Evolutionary conservation across 2,113 vertebrate genomes (phyloP).

Genomic region (Beaufortia kweichowensis): DNA sequence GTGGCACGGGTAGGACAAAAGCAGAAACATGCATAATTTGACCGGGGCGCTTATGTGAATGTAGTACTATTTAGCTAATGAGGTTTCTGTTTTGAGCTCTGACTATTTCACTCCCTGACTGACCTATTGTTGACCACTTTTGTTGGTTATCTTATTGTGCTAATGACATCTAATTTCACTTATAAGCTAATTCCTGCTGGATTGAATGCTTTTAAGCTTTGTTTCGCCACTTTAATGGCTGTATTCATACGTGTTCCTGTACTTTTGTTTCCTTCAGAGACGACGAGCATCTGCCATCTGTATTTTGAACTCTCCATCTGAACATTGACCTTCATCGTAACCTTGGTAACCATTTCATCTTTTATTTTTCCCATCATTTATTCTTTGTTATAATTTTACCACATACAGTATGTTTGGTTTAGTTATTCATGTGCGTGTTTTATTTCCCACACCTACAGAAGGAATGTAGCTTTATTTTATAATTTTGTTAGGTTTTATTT

Average conservation of each 20-base stretch:
- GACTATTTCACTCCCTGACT: constrained; percentile 46
- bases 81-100: constrained; percentile 9
- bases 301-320: constrained; percentile 88
- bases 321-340: constrained; percentile 86
- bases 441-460: constrained; percentile 1
- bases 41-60: constrained; percentile 22
- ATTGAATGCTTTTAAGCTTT: constrained; percentile 4
- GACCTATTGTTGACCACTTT: constrained; percentile 40
- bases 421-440: not conserved
- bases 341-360: constrained; percentile 89
- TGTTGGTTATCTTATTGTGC: constrained; percentile 45
- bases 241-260: not conserved
- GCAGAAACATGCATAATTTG: constrained; percentile 19
- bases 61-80: constrained; percentile 47
- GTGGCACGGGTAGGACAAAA: constrained; percentile 36
- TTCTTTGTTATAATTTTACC: constrained; percentile 29
- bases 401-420: constrained; percentile 31
- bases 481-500: not conserved
- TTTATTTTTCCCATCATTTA: constrained; percentile 71
- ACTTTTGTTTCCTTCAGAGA: constrained; percentile 44
- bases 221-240: not conserved
- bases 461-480: not conserved
- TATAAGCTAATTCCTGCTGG: constrained; percentile 13
- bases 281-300: constrained; percentile 67
- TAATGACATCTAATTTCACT: constrained; percentile 49